phyloP scores from a whole-genome alignment of 2,888 invertebrate species.

The Mimumesa dahlbomi region DNA sequence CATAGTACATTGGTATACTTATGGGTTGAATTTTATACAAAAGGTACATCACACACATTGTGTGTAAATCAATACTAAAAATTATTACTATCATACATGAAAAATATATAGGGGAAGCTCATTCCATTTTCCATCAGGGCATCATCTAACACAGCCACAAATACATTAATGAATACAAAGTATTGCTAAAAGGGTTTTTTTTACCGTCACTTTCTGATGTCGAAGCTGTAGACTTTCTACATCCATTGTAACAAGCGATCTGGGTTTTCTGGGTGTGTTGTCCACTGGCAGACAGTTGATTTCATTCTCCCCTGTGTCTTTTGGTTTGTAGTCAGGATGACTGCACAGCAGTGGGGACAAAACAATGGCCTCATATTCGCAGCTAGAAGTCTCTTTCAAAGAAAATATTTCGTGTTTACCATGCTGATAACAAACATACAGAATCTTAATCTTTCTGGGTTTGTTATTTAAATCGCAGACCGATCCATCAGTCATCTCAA shows the following conservation, averaged over 20 bases:
- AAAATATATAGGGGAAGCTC: slow-evolving; percentile 22
- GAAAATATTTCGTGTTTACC: slow-evolving; percentile 96
- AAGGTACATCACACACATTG: slow-evolving; percentile 2
- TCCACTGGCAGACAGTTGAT: slow-evolving; percentile 88
- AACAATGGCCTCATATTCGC: slow-evolving; percentile 96
- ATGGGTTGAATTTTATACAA: not conserved
- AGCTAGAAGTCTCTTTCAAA: slow-evolving; percentile 95
- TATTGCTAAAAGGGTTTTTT: too few species aligned
- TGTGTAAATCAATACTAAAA: slow-evolving; percentile 9
- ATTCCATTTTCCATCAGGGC: slow-evolving; percentile 35
- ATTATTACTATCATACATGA: slow-evolving; percentile 15
- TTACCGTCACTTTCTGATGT: slow-evolving; percentile 83
- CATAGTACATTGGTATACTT: not conserved
- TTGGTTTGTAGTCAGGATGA: slow-evolving; percentile 93
- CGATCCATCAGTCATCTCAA: slow-evolving; percentile 94
- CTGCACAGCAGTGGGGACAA: slow-evolving; percentile 92
- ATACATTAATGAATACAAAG: slow-evolving; percentile 24
- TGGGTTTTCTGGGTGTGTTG: slow-evolving; percentile 87
- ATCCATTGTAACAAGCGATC: slow-evolving; percentile 87
- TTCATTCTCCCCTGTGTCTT: slow-evolving; percentile 88
- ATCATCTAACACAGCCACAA: slow-evolving; percentile 30
- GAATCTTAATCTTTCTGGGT: slow-evolving; percentile 89
- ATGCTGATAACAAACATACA: slow-evolving; percentile 94
- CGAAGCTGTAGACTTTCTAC: slow-evolving; percentile 87
- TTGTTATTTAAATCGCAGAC: slow-evolving; percentile 94